Evolutionary conservation across 1,140 invertebrate species (phyloP).

Genomic region (Bombus ignitus): DNA sequence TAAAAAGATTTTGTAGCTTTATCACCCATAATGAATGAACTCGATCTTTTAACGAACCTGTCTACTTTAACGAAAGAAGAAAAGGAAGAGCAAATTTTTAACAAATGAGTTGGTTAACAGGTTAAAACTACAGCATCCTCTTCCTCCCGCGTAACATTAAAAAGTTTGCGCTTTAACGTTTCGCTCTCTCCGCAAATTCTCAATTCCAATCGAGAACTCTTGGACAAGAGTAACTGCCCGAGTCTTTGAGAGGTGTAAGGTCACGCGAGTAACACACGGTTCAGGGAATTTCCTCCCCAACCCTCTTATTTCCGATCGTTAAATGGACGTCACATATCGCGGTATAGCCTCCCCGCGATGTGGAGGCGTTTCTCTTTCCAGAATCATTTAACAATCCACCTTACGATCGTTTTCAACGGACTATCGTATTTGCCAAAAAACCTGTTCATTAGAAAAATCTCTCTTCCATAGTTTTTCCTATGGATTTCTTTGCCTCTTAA

Average conservation of each 20-base stretch:
- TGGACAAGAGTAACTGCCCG: neutral
- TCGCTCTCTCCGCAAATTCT: neutral
- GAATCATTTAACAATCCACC: neutral
- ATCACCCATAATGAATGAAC: no score
- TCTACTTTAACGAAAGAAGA: no score
- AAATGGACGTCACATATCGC: constrained; percentile 25
- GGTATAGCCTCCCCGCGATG: neutral
- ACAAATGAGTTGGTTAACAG: neutral
- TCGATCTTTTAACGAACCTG: no score
- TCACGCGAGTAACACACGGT: neutral
- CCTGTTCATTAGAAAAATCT: neutral
- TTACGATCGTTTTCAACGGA: neutral
- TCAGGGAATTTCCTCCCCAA: constrained; percentile 12
- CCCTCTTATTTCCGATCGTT: constrained; percentile 50
- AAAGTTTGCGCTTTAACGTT: neutral
- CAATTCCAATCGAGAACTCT: neutral
- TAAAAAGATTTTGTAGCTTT: no score
- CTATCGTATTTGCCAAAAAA: neutral
- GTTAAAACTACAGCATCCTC: neutral
- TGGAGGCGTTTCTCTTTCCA: neutral
- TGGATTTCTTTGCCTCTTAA: neutral
- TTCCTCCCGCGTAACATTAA: neutral
- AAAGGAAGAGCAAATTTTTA: neutral
- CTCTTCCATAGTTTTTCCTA: neutral
- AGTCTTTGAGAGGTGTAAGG: neutral